These are phyloP conservation scores for Lepilemur septentrionalis DNA, from an alignment of 2,797 vertebrate species.

Conservation along the genomic window DNA sequence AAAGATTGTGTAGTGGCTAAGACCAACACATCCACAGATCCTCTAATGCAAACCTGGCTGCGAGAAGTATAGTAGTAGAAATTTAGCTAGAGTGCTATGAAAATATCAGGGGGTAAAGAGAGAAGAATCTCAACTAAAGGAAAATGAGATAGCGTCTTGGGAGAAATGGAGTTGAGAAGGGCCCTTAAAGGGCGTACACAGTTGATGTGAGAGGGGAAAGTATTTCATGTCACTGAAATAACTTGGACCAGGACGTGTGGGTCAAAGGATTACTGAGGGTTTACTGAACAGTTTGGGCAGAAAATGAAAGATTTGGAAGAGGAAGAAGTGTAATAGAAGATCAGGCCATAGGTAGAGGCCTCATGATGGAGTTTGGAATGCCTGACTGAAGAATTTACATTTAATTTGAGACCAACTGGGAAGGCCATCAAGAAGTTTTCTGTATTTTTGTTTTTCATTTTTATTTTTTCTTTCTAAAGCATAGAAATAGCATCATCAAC, in stretches of 20 bases:
- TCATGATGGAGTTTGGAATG: neutral
- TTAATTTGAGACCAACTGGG: neutral
- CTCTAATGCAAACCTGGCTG: neutral
- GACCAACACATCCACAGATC: neutral
- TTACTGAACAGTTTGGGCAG: neutral
- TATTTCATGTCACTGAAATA: neutral
- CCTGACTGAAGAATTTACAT: neutral
- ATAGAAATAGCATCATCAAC: neutral
- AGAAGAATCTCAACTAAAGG: neutral
- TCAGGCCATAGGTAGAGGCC: neutral
- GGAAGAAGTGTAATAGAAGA: neutral
- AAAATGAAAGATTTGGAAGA: neutral
- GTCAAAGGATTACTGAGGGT: neutral
- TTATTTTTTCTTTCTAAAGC: neutral
- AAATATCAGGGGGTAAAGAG: neutral
- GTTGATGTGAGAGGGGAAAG: neutral
- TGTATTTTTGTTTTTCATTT: neutral
- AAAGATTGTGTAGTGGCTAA: neutral
- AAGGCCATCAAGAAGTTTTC: neutral
- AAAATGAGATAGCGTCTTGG: neutral
- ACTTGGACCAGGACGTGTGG: neutral
- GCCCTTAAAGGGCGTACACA: neutral
- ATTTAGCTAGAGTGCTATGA: neutral
- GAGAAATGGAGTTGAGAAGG: neutral
- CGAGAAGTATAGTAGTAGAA: neutral